A percentile compares a stretch with the other conserved stretches of the same genome.
Conservation (phyloP, 2,113 vertebrate species). For the Cichladusa arquata region DNA sequence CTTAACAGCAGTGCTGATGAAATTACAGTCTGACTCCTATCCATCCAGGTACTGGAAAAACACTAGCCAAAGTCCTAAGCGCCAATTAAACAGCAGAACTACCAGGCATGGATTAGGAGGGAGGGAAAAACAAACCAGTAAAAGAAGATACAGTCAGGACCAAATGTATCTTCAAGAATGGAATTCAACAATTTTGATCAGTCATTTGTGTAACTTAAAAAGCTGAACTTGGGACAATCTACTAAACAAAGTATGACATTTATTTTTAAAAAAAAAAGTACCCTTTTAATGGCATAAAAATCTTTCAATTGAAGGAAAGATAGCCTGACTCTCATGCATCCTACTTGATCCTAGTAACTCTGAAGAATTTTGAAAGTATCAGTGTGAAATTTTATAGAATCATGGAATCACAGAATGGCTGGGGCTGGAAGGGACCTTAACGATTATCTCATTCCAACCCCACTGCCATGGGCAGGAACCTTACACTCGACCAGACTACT, state of each 20-base stretch:
- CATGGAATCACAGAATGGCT: neutral
- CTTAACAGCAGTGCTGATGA: neutral
- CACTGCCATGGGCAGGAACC: neutral
- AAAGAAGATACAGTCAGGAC: neutral
- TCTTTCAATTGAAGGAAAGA: neutral
- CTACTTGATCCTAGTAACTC: neutral
- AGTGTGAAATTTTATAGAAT: neutral
- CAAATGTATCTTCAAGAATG: neutral
- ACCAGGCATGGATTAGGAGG: neutral
- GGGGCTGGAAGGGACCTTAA: neutral
- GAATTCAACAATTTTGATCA: neutral
- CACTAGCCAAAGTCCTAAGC: neutral
- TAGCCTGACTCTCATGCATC: neutral
- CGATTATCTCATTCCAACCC: neutral
- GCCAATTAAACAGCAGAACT: neutral
- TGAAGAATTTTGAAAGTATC: neutral
- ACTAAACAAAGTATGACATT: neutral
- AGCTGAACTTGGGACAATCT: neutral
- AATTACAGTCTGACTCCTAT: neutral
- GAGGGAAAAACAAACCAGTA: neutral
- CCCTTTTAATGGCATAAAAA: neutral
- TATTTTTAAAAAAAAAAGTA: fast-evolving
- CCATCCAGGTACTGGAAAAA: neutral
- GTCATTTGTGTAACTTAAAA: neutral
- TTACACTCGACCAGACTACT: too few relatives aligned